These are phyloP conservation scores for Bambusicola thoracicus DNA, from an alignment of 2,113 vertebrate genomes.

Conservation along the genomic window DNA sequence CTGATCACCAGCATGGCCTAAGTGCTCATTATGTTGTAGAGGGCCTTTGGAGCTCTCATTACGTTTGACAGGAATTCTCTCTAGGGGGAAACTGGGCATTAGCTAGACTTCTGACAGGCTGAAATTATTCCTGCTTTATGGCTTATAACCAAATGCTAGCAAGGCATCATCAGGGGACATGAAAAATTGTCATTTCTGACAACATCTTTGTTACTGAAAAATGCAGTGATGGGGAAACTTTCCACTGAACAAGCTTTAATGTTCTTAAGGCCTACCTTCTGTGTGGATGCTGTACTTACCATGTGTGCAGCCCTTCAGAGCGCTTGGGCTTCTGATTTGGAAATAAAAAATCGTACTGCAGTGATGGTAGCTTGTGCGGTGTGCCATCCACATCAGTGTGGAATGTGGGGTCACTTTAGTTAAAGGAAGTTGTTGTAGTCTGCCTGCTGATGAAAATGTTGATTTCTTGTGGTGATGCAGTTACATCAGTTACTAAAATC, in stretches of 20 bases:
- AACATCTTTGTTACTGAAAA: conserved; percentile 86
- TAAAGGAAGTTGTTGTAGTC: conserved; percentile 53
- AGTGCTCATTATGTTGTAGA: conserved; percentile 90
- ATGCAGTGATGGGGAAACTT: conserved; percentile 73
- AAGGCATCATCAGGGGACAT: conserved; percentile 82
- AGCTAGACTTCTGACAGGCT: conserved; percentile 86
- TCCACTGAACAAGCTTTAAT: conserved; percentile 53
- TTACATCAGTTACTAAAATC: conserved; percentile 7
- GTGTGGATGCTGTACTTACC: neutral
- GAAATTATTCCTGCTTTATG: conserved; percentile 88
- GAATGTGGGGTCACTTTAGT: conserved; percentile 4
- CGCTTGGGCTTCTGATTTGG: neutral
- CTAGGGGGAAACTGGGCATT: conserved; percentile 87
- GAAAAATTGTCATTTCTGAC: conserved; percentile 87
- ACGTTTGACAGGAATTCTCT: conserved; percentile 88
- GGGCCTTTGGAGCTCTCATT: conserved; percentile 87
- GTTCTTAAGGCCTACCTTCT: conserved; percentile 63
- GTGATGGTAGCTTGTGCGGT: neutral
- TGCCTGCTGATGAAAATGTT: neutral
- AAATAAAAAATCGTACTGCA: neutral
- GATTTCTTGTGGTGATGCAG: neutral
- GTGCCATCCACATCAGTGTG: neutral
- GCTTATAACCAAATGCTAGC: conserved; percentile 87
- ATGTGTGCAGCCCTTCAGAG: conserved; percentile 17
- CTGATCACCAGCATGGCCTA: conserved; percentile 86